Base-by-base conservation (phyloP, 2,888 invertebrate species). In the Eristalinus aeneus region DNA sequence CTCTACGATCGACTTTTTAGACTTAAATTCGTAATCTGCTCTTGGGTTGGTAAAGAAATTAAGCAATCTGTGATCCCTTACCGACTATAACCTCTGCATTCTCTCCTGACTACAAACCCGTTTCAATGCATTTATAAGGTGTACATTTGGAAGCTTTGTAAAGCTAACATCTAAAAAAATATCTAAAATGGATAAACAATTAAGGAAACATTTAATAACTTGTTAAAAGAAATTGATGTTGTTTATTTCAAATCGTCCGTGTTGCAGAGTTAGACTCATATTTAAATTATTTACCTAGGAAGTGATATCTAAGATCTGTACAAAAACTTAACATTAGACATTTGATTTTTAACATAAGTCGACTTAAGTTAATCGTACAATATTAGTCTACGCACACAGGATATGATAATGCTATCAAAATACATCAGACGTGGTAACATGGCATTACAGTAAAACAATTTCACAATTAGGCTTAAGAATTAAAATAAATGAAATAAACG, bases 261-360 rank as follows among this genome's bases (percentile, higher is more conserved):
- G 58, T 36, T 36, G 20, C 60, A 36, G 10, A 22, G 58, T 60
- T 32, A 60, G 46, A 46, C 46, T n/a, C 22, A 60, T 58, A 4
- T 6, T 58, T 9, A 32, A 32, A 46, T 60, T 56, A 53, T 76
- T 68, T 16, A 32, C 27, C 61, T 67, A 46, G 8, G 16, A 53
- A 27, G 54, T 36, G 56, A 54, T 69, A 77, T 23, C 36, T 22
- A 77, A 77, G 54, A 23, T 69, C 36, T 77, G 69, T 77, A 77
- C 77, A 77, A 69, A 76, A 77, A 69, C 31, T 77, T 69, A 69
- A 54, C 34, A 56, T 56, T 78, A 46, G 64, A 69, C 11, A 36
- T 23, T 31, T 39, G 23, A 22, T 56, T 6, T 56, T 56, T 22
- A 56, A 74, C 23, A 64, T 56, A 63, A 64, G 5, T 20, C 39